Percentiles rank a stretch among this genome's conserved stretches.
Evolutionary conservation across 2,888 invertebrate species (phyloP).

Genomic region (Linnaemya tessellans): DNA sequence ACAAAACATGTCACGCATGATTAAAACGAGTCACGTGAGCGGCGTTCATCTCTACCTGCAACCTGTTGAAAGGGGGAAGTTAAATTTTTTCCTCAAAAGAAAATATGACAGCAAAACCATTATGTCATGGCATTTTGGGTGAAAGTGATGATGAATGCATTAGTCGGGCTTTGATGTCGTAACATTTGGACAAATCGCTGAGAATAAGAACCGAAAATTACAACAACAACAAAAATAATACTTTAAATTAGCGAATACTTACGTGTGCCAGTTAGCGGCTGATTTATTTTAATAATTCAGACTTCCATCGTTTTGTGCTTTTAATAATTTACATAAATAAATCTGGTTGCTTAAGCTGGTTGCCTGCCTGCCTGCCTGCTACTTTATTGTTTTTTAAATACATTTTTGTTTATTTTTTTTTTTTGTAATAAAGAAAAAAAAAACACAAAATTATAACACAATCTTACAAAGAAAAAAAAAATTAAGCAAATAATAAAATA

Average conservation of each 20-base stretch:
- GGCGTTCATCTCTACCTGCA: not conserved
- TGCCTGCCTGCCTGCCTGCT: not conserved
- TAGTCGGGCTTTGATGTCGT: constrained; percentile 7
- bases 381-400: not conserved
- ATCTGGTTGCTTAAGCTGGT: not conserved
- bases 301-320: not conserved
- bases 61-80: constrained; percentile 24
- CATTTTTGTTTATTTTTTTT: not conserved
- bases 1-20: not conserved
- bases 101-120: constrained; percentile 72
- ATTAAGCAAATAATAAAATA: not conserved
- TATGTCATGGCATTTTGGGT: constrained; percentile 80
- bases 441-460: not conserved
- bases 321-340: constrained; percentile 10
- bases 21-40: not conserved
- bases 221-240: no score
- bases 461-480: not conserved
- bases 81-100: constrained; percentile 1
- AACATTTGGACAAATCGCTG: not conserved
- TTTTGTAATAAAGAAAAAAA: not conserved
- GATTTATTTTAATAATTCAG: not conserved
- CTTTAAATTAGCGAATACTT: not conserved
- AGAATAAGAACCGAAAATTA: not conserved
- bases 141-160: constrained; percentile 79
- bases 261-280: not conserved